These are phyloP conservation scores for Rhopilema esculentum DNA, from an alignment of 30 jellyfish, hydroid and myxozoan genomes.

Conservation along the genomic window DNA sequence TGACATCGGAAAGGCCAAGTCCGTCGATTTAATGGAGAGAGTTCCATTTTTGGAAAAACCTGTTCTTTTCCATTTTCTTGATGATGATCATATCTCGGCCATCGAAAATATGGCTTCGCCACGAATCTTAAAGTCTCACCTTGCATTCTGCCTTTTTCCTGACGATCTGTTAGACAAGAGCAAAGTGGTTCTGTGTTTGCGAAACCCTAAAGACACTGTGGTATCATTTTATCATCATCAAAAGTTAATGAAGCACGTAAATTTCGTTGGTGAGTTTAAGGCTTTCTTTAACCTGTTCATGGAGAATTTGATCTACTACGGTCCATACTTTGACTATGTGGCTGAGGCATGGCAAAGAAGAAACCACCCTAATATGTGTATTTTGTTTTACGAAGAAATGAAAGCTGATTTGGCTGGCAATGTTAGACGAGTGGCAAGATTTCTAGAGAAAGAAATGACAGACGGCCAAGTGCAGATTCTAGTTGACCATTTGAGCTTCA, in stretches of 20 bases:
- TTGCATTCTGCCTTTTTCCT: constrained; percentile 8
- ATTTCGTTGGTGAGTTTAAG: not conserved
- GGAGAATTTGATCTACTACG: not conserved
- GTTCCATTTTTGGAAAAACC: not conserved
- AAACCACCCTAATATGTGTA: constrained; percentile 5
- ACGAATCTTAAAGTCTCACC: constrained; percentile 1
- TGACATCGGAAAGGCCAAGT: not conserved
- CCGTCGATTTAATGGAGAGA: not conserved
- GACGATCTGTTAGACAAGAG: not conserved
- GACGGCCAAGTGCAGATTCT: not conserved
- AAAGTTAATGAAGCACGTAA: not conserved
- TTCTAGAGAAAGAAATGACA: not conserved
- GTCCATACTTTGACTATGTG: not conserved
- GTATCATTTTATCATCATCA: constrained; percentile 13
- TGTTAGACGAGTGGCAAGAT: not conserved
- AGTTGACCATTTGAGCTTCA: constrained; percentile 6
- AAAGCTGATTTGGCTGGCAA: not conserved
- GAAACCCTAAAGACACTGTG: constrained; percentile 31
- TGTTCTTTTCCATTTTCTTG: not conserved
- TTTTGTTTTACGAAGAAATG: constrained; percentile 16
- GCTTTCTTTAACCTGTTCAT: not conserved
- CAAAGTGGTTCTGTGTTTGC: constrained; percentile 8
- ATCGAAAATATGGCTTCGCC: not conserved
- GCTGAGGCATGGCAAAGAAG: constrained; percentile 3
- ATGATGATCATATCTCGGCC: not conserved